A percentile compares a stretch with the other conserved stretches of the same genome.
Evolutionary conservation across 1,140 invertebrate species (phyloP).

Genomic region (Brachionus sp.): DNA sequence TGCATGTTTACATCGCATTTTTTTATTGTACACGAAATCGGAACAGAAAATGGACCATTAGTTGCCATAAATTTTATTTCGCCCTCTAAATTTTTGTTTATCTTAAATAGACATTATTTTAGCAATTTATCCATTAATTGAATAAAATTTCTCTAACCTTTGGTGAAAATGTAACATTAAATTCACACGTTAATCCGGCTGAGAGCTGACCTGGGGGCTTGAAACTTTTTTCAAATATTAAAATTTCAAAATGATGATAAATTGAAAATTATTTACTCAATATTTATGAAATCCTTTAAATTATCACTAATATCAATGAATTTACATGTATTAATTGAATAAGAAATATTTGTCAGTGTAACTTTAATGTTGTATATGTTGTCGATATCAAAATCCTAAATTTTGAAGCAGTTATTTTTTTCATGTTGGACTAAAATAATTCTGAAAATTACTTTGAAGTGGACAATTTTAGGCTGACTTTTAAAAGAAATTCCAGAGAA

Average conservation of each 20-base stretch:
- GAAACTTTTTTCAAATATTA: slow-evolving; percentile 50
- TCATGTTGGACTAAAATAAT: not conserved
- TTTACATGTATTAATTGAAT: slow-evolving; percentile 58
- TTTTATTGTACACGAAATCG: slow-evolving; percentile 57
- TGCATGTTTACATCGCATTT: slow-evolving; percentile 55
- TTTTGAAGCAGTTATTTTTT: slow-evolving; percentile 14
- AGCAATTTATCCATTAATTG: not conserved
- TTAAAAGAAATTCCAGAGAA: slow-evolving; percentile 58
- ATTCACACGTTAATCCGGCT: slow-evolving; percentile 59
- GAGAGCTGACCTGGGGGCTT: slow-evolving; percentile 60
- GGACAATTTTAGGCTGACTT: slow-evolving; percentile 58
- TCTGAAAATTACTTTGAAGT: slow-evolving; percentile 55
- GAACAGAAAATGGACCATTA: slow-evolving; percentile 57
- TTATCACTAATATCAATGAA: slow-evolving; percentile 55
- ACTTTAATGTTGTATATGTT: slow-evolving; percentile 58
- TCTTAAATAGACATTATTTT: slow-evolving; percentile 48
- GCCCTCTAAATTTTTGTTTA: slow-evolving; percentile 58
- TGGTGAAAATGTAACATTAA: slow-evolving; percentile 58
- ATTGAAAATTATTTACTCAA: slow-evolving; percentile 51
- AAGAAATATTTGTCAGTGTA: slow-evolving; percentile 58
- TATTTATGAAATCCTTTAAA: slow-evolving; percentile 59
- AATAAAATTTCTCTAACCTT: slow-evolving; percentile 52
- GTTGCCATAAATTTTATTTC: slow-evolving; percentile 58
- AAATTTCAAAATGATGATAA: too few species aligned
- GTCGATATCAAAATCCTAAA: slow-evolving; percentile 59